Conservation (phyloP, 2,797 vertebrate genomes). For the Bovichtus variegatus region DNA sequence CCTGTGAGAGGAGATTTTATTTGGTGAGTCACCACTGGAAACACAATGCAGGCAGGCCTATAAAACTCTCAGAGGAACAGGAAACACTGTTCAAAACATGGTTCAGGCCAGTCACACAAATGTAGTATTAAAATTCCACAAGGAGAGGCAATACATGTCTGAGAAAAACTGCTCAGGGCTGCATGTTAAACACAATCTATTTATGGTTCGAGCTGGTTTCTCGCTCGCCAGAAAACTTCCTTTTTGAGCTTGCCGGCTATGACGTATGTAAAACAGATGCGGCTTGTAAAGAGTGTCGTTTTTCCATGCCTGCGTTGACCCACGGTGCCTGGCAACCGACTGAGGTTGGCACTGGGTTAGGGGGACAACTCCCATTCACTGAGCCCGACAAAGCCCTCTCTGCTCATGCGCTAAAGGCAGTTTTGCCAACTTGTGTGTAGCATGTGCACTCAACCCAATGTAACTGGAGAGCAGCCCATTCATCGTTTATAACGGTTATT, state of each 20-base stretch:
- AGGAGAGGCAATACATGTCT: constrained; percentile 52
- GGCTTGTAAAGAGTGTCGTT: constrained; percentile 70
- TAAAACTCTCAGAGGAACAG: constrained; percentile 59
- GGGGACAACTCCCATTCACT: constrained; percentile 63
- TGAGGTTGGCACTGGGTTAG: constrained; percentile 63
- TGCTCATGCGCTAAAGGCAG: constrained; percentile 21
- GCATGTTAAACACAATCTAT: constrained; percentile 76
- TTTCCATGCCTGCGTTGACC: constrained; percentile 70
- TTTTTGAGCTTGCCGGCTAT: constrained; percentile 62
- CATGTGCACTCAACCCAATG: constrained; percentile 14
- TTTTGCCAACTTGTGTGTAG: constrained; percentile 25
- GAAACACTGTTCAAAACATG: constrained; percentile 48
- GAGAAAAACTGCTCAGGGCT: constrained; percentile 31
- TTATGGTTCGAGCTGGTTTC: constrained; percentile 67
- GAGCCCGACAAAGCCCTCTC: constrained; percentile 47
- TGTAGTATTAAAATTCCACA: constrained; percentile 62
- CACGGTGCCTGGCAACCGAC: constrained; percentile 57
- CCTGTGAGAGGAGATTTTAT: constrained; percentile 21
- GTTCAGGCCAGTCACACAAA: constrained; percentile 61
- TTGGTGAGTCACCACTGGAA: constrained; percentile 54
- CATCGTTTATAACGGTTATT: constrained; percentile 33
- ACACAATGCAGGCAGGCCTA: constrained; percentile 42
- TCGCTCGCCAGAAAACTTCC: constrained; percentile 55
- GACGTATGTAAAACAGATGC: constrained; percentile 75
- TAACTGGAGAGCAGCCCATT: constrained; percentile 18